Evolutionary conservation across 2,888 invertebrate genomes (phyloP), one percentile per base, ranked within the genome.

Genomic region (Apamea anceps): DNA sequence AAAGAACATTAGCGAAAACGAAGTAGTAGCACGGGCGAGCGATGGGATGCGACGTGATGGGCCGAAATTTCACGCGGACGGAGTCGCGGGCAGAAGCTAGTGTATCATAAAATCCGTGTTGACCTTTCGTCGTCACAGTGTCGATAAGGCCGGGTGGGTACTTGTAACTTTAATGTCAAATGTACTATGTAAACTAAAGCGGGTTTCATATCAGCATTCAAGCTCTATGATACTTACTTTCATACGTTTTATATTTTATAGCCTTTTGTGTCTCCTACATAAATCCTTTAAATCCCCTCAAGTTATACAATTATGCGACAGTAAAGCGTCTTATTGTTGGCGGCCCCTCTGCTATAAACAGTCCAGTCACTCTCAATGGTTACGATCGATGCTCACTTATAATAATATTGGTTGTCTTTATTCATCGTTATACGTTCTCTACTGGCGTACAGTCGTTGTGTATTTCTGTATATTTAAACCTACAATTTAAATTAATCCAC

Each of bases 401-500:
- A 68, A 75, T 75, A 70, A 67, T 75, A 79, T 75, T 84, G 71
- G 62, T 54, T 48, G 51, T 81, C 66, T 87, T 77, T 80, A 81
- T 87, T 82, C 71, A 75, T 81, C 71, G 77, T 85, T 80, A 70
- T 82, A 84, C 85, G 81, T 85, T 82, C 77, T 82, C 57, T 65
- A 72, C 76, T 45, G 71, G 77, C 73, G 68, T 28, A 62, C 67
- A 77, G 68, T 70, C 75, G 77, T 72, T 74, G 67, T 62, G 67
- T 77, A 84, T 85, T 81, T 83, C 75, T 82, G 80, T 85, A 77
- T 77, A 84, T 84, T 81, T 81, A 79, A 85, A 86, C 72, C 63
- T 84, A 85, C 88, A 88, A 88, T 87, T 87, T 88, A 88, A 90
- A 88, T 91, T 87, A 89, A 89, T 90, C 85, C 85, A 79, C 82